Base-by-base conservation (phyloP, 2,113 vertebrate species). In the Eublepharis macularius region DNA sequence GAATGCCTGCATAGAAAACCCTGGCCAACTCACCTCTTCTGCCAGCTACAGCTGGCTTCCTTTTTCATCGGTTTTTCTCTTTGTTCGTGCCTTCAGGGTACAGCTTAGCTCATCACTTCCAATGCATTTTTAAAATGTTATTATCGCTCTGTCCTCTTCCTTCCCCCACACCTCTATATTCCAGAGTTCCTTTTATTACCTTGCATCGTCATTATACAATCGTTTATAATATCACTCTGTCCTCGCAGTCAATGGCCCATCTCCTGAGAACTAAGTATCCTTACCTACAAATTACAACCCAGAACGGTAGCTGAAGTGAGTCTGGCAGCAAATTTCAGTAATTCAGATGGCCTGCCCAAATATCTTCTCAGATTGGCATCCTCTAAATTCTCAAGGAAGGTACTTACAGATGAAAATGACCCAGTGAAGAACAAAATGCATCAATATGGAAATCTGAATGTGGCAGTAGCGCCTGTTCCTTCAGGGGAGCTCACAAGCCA, bases 41-140 rank as follows among this genome's bases (percentile, higher is more conserved):
- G 57, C 21, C 57, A 60, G 3, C 47, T 29, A 6, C 10, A 75
- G 74, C 82, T 9, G 72, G 0, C 54, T 90, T 83, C 39, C 74
- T 26, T 84, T 41, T 29, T 0, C 21, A 29, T 8, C 60, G 2
- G 0, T 68, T 54, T 24, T 19, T 17, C 34, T 6, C 51, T 80
- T 85, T 43, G 39, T 41, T 24, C 26, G 43, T 26, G 3, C 16
- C 84, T 88, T 45, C 51, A 34, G 43, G 51, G 54, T 69, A 41
- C 0, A 2, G 13, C 47, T 76, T 34, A 43, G 29, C 14, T 36
- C 32, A 26, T 43, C 41, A 10, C 13, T 80, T 68, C 39, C 2
- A 29, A 19, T 19, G 41, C 70, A 7, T 51, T 19, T n/a, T 36
- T 66, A 68, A 49, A 14, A n/a, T 88, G 16, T 16, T 43, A 34